Evolutionary conservation across 2,797 vertebrate genomes (phyloP), one percentile per base, ranked within the genome.

Genomic region (Rhinoraja longicauda): DNA sequence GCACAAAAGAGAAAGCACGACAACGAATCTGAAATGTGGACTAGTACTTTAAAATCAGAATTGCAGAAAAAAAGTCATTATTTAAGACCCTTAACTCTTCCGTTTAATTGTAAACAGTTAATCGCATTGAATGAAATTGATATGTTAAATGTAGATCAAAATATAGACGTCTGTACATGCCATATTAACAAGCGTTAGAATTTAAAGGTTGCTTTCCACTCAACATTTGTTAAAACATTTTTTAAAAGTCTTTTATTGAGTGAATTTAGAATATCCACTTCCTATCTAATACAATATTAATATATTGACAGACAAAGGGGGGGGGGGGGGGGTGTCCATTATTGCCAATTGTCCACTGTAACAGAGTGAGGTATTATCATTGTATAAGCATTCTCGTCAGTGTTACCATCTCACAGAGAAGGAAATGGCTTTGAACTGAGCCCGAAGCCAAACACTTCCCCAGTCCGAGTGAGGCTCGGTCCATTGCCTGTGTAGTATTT

Each of bases 111-210:
- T 94, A 95, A 94, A 94, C 45, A 0, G 95, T 95, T 96, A 96
- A 96, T 96, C 96, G 95, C 95, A 96, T 97, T 96, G 96, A 94
- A 94, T 94, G 95, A 95, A 97, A 96, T 96, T 96, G 96, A 96
- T 95, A 95, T 95, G 96, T 95, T 95, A 96, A 96, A 96, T 96
- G 95, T 95, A 94, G 95, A 95, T 96, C 96, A 96, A 96, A 96
- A 95, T 67, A 19, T 21, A 39, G 1, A 88, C 21, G 62, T 88
- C 39, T 73, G 39, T 73, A 73, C 4, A 39, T 72, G 64, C 67
- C 17, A 72, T n/a, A 92, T 73, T 75, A 57, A 75, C 36, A 73
- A 0, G 62, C n/a, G 12, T 29, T 45, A 29, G 24, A n/a, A 10
- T 92, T 72, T 53, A 73, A 53, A 57, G 21, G 6, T 36, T 72